Base-by-base conservation (phyloP, 2,888 invertebrate species). In the Nomada ruficornis region DNA sequence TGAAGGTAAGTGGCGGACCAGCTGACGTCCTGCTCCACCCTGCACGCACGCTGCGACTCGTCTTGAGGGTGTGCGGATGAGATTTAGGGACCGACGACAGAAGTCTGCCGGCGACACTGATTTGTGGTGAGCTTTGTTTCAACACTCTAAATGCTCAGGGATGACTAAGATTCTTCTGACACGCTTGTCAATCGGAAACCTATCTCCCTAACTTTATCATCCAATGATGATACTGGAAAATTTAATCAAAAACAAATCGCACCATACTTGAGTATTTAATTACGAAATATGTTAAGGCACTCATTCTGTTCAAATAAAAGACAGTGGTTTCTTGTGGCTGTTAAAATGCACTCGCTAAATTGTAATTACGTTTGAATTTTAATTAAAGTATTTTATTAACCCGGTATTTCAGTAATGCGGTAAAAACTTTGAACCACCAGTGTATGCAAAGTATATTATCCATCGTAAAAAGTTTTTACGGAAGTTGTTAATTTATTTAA, bases 1-100 rank as follows among this genome's bases (percentile, higher is more conserved):
- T 92, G 93, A 93, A 93, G 93, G 93, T 94, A 95, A 95, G 95
- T 95, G 95, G 94, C 93, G 93, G 91, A 93, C 94, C 95, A 95
- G 95, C 94, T 95, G 95, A 95, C 95, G 95, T 95, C 94, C 85
- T 83, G 85, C 89, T 90, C 86, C 90, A 89, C 91, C 90, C 91
- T 85, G 92, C 93, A 93, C 93, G 93, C 93, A 93, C 91, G 92
- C 91, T 92, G 93, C 85, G 89, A 86, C 92, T 93, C 92, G 93
- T 93, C 93, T 93, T 93, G 93, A 93, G 93, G 91, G 93, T 93
- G 93, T 93, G 93, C 90, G 92, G 92, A 92, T 92, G 93, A 94
- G 93, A 94, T 94, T 94, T 94, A 94, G 94, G 93, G 93, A 92
- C 91, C 93, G 91, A 86, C 92, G 91, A 90, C 90, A 91, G 92